Conservation (phyloP, 2,797 vertebrate species). For the Botia kubotai region DNA sequence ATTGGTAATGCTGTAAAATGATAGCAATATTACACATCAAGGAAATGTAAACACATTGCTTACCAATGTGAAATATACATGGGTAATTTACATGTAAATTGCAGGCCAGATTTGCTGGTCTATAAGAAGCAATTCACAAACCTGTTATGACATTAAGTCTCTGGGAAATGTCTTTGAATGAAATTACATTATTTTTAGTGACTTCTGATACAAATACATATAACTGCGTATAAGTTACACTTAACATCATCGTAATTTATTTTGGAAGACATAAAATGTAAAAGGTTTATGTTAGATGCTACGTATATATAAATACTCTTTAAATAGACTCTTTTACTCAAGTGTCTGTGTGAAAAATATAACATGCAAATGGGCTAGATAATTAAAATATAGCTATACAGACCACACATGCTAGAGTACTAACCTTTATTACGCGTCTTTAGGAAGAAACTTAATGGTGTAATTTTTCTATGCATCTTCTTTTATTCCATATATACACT, state of each 20-base stretch:
- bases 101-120: conserved; percentile 12
- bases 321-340: neutral
- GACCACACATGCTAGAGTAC: neutral
- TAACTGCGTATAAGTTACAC: conserved; percentile 7
- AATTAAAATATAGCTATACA: neutral
- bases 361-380: conserved; percentile 8
- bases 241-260: conserved; percentile 6
- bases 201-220: conserved; percentile 6
- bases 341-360: neutral
- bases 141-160: conserved; percentile 2
- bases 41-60: conserved; percentile 26
- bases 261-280: neutral
- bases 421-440: neutral
- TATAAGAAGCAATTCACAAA: neutral
- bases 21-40: neutral
- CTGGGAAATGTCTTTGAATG: conserved; percentile 3
- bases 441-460: neutral
- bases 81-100: conserved; percentile 38
- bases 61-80: conserved; percentile 34
- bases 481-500: neutral
- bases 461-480: neutral
- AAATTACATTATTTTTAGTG: conserved; percentile 17
- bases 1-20: conserved; percentile 20
- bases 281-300: conserved; percentile 18
- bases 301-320: neutral